phyloP scores from a whole-genome alignment of 2,113 vertebrate species.

The Tonatia bakeri region DNA sequence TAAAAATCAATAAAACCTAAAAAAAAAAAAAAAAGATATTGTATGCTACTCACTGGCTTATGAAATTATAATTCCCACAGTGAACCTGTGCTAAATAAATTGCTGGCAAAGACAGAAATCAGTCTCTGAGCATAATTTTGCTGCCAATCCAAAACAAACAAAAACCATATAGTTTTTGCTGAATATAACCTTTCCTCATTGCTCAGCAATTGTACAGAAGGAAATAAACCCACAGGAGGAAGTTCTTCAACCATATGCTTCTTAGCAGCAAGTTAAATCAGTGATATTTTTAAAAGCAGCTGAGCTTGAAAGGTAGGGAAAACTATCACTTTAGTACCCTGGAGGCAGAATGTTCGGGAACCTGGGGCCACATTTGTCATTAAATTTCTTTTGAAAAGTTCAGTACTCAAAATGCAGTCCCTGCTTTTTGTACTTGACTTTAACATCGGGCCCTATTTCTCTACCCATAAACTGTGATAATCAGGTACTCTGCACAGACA shows the following conservation, averaged over 20 bases:
- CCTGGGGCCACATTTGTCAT: background rate
- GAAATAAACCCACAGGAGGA: background rate
- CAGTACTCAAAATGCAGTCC: background rate
- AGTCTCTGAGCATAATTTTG: background rate
- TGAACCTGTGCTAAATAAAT: background rate
- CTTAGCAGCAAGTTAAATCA: conserved; percentile 18
- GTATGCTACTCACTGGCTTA: background rate
- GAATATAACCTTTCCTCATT: background rate
- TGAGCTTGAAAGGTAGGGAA: background rate
- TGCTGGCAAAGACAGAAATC: background rate
- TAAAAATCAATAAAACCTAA: no score
- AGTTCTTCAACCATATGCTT: background rate
- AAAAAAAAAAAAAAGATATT: background rate
- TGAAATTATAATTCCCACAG: background rate
- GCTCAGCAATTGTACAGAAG: background rate
- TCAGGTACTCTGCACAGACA: conserved; percentile 12
- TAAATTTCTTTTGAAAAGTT: conserved; percentile 9
- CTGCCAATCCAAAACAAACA: background rate
- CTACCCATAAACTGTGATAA: background rate
- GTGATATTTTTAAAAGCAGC: background rate
- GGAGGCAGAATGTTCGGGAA: background rate
- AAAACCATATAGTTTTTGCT: background rate
- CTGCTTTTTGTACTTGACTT: background rate
- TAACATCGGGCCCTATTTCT: background rate
- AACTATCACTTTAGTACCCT: background rate